phyloP scores from a whole-genome alignment of 2,113 vertebrate species.

The Ardeotis arabs region DNA sequence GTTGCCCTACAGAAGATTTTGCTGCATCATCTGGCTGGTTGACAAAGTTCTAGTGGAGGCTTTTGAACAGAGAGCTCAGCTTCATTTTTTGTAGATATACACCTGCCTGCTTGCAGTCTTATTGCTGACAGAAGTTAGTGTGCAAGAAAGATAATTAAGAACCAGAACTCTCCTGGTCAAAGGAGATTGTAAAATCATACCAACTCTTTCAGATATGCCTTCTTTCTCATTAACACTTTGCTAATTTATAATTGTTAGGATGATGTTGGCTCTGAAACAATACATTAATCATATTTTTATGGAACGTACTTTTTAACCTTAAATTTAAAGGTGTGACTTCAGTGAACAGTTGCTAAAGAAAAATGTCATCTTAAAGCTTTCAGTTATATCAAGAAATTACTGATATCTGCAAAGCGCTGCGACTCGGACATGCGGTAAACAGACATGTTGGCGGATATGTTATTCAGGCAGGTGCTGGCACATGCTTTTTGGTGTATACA shows the following conservation, averaged over 20 bases:
- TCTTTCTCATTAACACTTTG: neutral
- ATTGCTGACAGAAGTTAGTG: neutral
- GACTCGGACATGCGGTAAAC: neutral
- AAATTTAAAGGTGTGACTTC: neutral
- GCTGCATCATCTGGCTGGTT: neutral
- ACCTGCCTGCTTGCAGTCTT: neutral
- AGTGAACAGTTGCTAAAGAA: neutral
- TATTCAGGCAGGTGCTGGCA: neutral
- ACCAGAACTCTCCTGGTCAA: neutral
- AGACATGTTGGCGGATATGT: neutral
- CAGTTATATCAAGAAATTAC: neutral
- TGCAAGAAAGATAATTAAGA: neutral
- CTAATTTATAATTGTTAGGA: neutral
- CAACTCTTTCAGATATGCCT: neutral
- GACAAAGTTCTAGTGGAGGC: neutral
- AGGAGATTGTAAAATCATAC: neutral
- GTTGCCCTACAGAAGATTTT: neutral
- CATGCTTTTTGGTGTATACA: neutral
- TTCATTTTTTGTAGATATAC: neutral
- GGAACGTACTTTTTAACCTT: neutral
- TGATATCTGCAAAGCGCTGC: neutral
- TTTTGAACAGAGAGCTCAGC: neutral
- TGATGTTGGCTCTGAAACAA: neutral
- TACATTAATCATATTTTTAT: neutral
- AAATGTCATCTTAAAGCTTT: neutral